Evolutionary conservation across 2,113 vertebrate genomes (phyloP).

Genomic region (Gambusia holbrooki): DNA sequence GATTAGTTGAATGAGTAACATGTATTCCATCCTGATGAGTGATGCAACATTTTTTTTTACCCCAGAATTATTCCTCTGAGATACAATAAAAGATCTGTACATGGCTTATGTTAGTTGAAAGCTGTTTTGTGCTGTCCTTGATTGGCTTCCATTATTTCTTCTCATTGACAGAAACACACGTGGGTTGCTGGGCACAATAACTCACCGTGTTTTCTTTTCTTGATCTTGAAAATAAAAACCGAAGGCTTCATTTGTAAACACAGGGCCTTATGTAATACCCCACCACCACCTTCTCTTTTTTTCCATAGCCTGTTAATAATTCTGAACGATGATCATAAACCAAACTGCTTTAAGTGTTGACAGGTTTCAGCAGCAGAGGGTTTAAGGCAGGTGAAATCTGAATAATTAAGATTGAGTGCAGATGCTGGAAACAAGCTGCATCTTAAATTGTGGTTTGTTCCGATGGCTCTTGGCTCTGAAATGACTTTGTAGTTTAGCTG

Average conservation of each 20-base stretch:
- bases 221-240: conserved; percentile 63
- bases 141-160: conserved; percentile 56
- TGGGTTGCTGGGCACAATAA: conserved; percentile 62
- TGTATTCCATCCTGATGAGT: neutral
- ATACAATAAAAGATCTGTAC: conserved; percentile 28
- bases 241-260: conserved; percentile 68
- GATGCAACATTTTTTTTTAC: neutral
- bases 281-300: conserved; percentile 12
- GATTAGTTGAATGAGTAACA: conserved; percentile 1
- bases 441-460: conserved; percentile 29
- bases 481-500: conserved; percentile 11
- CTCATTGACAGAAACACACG: conserved; percentile 51
- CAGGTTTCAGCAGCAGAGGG: conserved; percentile 59
- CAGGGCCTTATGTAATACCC: conserved; percentile 67
- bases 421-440: conserved; percentile 27
- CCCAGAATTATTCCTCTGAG: conserved; percentile 22
- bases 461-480: conserved; percentile 15
- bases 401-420: conserved; percentile 39
- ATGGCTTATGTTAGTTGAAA: conserved; percentile 68
- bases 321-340: conserved; percentile 63
- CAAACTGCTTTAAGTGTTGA: conserved; percentile 58
- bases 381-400: conserved; percentile 58
- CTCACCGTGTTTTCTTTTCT: conserved; percentile 35
- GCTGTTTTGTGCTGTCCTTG: conserved; percentile 52
- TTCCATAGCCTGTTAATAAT: conserved; percentile 72